Percentiles rank a stretch among this genome's conserved stretches.
phyloP scores from a whole-genome alignment of 2,797 vertebrate genomes.

The Sebastes miniatus region DNA sequence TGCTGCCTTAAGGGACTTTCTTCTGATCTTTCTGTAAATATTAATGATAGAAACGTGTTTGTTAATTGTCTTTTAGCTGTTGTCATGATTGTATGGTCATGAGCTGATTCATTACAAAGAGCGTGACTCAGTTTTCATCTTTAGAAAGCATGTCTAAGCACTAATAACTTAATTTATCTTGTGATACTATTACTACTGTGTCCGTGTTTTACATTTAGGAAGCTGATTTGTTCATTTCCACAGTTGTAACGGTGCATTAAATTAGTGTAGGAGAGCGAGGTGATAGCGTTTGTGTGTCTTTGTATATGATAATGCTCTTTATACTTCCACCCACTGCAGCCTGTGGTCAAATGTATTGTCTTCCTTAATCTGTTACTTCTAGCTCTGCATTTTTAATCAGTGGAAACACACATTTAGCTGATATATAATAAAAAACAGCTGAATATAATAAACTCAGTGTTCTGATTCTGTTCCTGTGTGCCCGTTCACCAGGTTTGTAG shows the following conservation, averaged over 20 bases:
- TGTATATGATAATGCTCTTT: conserved; percentile 1
- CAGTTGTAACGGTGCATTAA: conserved; percentile 9
- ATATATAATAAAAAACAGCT: background rate
- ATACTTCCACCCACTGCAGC: conserved; percentile 16
- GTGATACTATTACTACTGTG: background rate
- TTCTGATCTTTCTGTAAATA: background rate
- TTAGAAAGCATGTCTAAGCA: background rate
- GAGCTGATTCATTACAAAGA: background rate
- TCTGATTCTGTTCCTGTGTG: background rate
- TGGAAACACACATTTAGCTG: background rate
- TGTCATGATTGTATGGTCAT: background rate
- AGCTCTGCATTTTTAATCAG: conserved; percentile 10
- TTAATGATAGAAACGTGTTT: background rate
- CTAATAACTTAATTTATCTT: background rate
- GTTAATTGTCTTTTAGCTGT: background rate
- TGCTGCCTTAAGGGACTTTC: background rate
- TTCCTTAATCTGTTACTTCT: background rate
- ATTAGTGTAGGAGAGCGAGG: background rate
- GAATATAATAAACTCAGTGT: background rate
- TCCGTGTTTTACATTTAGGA: background rate
- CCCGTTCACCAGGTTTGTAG: conserved; percentile 84
- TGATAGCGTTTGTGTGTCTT: conserved; percentile 11
- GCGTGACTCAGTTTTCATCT: conserved; percentile 4
- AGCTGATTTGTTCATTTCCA: conserved; percentile 6
- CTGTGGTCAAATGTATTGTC: conserved; percentile 24